Base-by-base conservation (phyloP, 2,888 invertebrate species). In the Bombyx huttoni region DNA sequence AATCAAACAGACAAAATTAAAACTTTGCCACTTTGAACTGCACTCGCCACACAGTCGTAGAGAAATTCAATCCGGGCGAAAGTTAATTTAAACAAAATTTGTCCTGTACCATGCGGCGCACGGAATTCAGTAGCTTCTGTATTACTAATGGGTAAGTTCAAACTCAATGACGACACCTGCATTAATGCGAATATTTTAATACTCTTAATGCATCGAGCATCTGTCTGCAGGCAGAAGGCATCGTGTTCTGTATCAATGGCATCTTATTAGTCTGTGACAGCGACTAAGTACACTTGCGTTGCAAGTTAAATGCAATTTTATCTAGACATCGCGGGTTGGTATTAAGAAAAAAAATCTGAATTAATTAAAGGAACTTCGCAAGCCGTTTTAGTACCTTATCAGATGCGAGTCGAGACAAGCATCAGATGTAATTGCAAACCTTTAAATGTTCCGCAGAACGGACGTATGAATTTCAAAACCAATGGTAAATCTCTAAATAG, bases 21-120 rank as follows among this genome's bases (percentile, higher is more conserved):
- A 86, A 86, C 81, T 86, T 85, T 75, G 66, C 73, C 77, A 79
- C 81, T 85, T 80, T 72, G 75, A 77, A 83, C 77, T 81, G 81
- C 81, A 80, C 70, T 78, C 81, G 78, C 76, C 77, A 77, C 73
- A 63, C 78, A 73, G 76, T 73, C 71, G 72, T 74, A 79, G 78
- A 75, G 77, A 81, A 85, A 82, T 84, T 81, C 77, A 83, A 79
- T 80, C 73, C 60, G 69, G 76, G 75, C 78, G 84, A 83, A 86
- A 86, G 83, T 85, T 86, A 84, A 86, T 84, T 83, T 81, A 84
- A 84, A 79, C 81, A 73, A 81, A 85, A 84, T 83, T 84, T 80
- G 82, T 84, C 76, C 75, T 76, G 78, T 71, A 75, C 81, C 71
- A 60, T 67, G 73, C 73, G 77, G 79, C 79, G 76, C 75, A 76